Evolutionary conservation across 2,888 invertebrate species (phyloP).

Genomic region (Troglohyphantes excavatus): DNA sequence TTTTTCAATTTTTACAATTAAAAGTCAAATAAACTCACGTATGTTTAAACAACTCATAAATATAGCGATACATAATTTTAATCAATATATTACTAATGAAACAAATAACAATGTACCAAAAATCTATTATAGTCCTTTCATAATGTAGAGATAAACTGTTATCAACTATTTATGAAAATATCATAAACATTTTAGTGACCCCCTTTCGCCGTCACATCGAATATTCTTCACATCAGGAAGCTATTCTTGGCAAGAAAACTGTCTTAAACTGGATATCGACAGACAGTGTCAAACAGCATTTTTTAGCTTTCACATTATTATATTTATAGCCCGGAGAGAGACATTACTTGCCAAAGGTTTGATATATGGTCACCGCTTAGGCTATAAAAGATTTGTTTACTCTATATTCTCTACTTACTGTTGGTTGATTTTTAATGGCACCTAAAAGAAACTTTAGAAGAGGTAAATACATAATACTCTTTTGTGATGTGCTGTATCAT

Average conservation of each 20-base stretch:
- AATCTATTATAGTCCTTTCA: too few species aligned
- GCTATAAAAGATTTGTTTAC: conserved; percentile 63
- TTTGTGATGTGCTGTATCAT: too few species aligned
- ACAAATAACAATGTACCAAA: too few species aligned
- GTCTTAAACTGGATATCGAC: conserved; percentile 12
- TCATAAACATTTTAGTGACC: conserved; percentile 34
- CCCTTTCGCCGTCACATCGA: conserved; percentile 28
- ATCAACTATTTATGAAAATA: conserved; percentile 45
- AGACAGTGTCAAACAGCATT: conserved; percentile 44
- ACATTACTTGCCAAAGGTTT: conserved; percentile 59
- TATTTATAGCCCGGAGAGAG: conserved; percentile 62
- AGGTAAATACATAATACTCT: background rate
- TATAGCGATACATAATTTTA: too few species aligned
- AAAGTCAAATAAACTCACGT: too few species aligned
- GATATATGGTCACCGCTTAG: conserved; percentile 63
- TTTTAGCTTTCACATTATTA: conserved; percentile 50
- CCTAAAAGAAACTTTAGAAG: background rate
- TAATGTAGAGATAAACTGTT: background rate
- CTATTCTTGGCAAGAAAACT: conserved; percentile 37
- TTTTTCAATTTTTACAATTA: too few species aligned
- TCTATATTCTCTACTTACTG: conserved; percentile 19
- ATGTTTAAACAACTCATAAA: too few species aligned
- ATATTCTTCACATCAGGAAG: conserved; percentile 43
- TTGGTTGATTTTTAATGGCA: conserved; percentile 30
- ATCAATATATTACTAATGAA: too few species aligned